These are phyloP conservation scores for Pristionchus maxplancki DNA, from an alignment of 2,888 invertebrate species.

Conservation along the genomic window DNA sequence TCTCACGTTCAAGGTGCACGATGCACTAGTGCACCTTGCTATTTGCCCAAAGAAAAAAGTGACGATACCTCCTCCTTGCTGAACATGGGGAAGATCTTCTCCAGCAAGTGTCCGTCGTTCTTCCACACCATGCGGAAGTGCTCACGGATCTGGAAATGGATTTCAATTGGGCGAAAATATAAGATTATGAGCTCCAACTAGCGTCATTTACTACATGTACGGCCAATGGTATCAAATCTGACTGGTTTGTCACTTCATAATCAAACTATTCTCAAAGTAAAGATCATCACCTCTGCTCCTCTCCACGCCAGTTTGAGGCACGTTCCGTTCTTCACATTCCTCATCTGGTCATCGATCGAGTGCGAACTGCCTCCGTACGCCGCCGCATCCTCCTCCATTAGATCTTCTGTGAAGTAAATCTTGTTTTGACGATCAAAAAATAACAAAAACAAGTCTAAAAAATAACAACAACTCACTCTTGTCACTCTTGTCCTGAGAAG, in stretches of 20 bases:
- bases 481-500: conserved; percentile 41
- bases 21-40: too few species aligned
- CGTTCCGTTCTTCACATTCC: conserved; percentile 66
- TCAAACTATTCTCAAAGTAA: background rate
- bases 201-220: too few species aligned
- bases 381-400: conserved; percentile 49
- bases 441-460: background rate
- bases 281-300: conserved; percentile 65
- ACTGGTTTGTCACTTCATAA: too few species aligned
- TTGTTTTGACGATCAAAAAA: background rate
- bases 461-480: background rate
- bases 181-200: background rate
- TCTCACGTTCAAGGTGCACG: too few species aligned
- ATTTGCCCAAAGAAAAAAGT: background rate
- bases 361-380: conserved; percentile 54
- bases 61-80: conserved; percentile 36
- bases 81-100: conserved; percentile 73
- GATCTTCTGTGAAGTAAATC: conserved; percentile 35
- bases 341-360: conserved; percentile 68
- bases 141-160: conserved; percentile 77
- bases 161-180: background rate
- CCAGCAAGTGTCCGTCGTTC: conserved; percentile 83
- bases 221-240: too few species aligned
- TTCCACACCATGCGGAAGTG: conserved; percentile 85
- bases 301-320: conserved; percentile 72